Conservation (phyloP, 2,888 invertebrate genomes). For the Ernsta delagoae region DNA sequence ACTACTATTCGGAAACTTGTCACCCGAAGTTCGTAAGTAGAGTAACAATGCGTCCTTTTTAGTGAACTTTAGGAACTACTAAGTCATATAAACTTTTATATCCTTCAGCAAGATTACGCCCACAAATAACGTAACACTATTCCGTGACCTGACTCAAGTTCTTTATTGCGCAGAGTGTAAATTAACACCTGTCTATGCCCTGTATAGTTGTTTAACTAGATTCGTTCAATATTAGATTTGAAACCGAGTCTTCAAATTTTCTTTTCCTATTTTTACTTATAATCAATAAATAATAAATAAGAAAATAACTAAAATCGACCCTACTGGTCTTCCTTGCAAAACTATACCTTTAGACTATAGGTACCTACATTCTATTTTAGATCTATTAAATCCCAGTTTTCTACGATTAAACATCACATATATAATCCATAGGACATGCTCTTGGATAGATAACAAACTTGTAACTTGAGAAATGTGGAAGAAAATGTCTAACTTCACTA, state of each 20-base stretch:
- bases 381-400: background rate
- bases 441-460: background rate
- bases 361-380: background rate
- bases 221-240: no score
- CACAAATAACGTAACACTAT: slow-evolving; percentile 27
- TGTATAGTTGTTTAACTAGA: no score
- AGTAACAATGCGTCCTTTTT: slow-evolving; percentile 29
- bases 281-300: no score
- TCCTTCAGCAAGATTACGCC: slow-evolving; percentile 25
- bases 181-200: no score
- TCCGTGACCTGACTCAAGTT: slow-evolving; percentile 32
- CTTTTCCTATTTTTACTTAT: no score
- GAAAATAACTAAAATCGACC: no score
- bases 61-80: slow-evolving; percentile 27
- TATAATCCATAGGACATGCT: background rate
- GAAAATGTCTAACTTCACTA: slow-evolving; percentile 1
- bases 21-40: slow-evolving; percentile 11
- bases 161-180: no score
- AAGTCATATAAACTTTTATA: slow-evolving; percentile 34
- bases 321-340: no score
- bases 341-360: no score
- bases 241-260: no score
- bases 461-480: background rate
- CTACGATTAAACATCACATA: background rate
- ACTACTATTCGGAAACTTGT: slow-evolving; percentile 22